A percentile compares a stretch with the other conserved stretches of the same genome.
Conservation (phyloP, 2,113 vertebrate genomes). For the Leptodactylus fuscus region DNA sequence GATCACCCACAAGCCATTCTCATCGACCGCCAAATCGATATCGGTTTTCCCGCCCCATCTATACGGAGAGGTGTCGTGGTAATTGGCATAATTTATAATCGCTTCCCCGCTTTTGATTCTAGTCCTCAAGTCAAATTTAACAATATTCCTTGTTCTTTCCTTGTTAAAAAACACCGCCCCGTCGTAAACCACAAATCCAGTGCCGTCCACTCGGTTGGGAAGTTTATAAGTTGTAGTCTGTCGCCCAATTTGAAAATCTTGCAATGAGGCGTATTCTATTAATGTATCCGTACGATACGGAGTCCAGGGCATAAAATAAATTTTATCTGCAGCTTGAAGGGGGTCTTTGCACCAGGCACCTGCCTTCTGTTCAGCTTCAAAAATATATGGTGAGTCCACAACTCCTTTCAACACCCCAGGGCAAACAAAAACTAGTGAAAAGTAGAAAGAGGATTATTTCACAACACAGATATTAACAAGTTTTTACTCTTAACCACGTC, state of each 20-base stretch:
- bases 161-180: conserved; percentile 99
- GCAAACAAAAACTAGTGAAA: conserved; percentile 98
- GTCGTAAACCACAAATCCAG: conserved; percentile 97
- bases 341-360: conserved; percentile 99
- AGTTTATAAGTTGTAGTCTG: conserved; percentile 97
- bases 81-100: conserved; percentile 98
- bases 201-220: conserved; percentile 96
- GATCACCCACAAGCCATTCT: conserved; percentile 98
- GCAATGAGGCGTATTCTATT: conserved; percentile 94
- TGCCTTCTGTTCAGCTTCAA: conserved; percentile 98
- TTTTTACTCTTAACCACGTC: conserved; percentile 61
- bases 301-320: conserved; percentile 99
- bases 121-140: conserved; percentile 98
- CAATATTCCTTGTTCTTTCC: conserved; percentile 96
- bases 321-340: conserved; percentile 97
- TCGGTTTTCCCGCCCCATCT: conserved; percentile 99
- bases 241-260: conserved; percentile 92
- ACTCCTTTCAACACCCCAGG: conserved; percentile 98
- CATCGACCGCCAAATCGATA: conserved; percentile 96
- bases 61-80: conserved; percentile 97
- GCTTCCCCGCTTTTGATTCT: conserved; percentile 98
- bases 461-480: conserved; percentile 69
- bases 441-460: conserved; percentile 78
- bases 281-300: conserved; percentile 97
- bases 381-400: conserved; percentile 94